Evolutionary conservation across 2,888 invertebrate species (phyloP).

Genomic region (Netelia virgata): DNA sequence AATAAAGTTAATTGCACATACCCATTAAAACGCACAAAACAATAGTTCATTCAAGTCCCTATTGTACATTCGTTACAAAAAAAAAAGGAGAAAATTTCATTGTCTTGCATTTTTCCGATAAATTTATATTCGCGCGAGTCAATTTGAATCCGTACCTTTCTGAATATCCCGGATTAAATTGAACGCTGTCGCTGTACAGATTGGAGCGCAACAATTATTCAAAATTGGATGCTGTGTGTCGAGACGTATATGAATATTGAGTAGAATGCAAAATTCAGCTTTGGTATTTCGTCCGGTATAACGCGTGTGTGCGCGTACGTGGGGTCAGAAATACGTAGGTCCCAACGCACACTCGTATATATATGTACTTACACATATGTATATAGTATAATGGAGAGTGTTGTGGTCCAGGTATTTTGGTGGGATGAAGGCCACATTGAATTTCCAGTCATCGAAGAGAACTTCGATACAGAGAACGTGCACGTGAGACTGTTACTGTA

Average conservation of each 20-base stretch:
- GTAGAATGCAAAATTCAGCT: conserved; percentile 50
- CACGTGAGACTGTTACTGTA: background rate
- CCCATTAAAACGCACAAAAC: too few relatives aligned
- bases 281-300: conserved; percentile 15
- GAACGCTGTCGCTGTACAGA: background rate
- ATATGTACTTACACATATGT: background rate
- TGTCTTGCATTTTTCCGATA: too few relatives aligned
- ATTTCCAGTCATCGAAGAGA: conserved; percentile 34
- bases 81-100: too few relatives aligned
- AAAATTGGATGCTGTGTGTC: conserved; percentile 9
- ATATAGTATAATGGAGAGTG: background rate
- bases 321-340: conserved; percentile 12
- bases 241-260: conserved; percentile 57
- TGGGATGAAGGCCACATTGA: conserved; percentile 35
- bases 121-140: too few relatives aligned
- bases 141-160: background rate
- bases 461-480: background rate
- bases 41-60: too few relatives aligned
- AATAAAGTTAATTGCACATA: too few relatives aligned
- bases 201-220: conserved; percentile 36
- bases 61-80: too few relatives aligned
- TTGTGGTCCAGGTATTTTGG: conserved; percentile 5
- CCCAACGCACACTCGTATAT: background rate
- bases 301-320: background rate
- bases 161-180: background rate